These are phyloP conservation scores for Pedicia rivosa DNA, from an alignment of 2,888 invertebrate species.

Conservation along the genomic window DNA sequence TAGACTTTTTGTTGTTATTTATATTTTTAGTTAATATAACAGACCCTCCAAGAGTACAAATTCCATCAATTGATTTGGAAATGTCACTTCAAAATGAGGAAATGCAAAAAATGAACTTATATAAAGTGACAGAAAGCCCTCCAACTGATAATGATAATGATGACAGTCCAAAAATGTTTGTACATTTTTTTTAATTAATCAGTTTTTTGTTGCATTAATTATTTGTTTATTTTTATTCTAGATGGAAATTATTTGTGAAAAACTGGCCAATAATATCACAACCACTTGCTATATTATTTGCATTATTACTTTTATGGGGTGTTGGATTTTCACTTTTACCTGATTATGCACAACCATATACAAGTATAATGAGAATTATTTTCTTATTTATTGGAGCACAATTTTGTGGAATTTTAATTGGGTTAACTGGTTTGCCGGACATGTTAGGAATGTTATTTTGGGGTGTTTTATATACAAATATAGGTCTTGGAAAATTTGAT, in stretches of 20 bases:
- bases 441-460: constrained; percentile 46
- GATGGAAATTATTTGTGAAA: constrained; percentile 24
- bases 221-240: constrained; percentile 13
- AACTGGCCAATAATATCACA: constrained; percentile 26
- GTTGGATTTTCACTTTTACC: constrained; percentile 26
- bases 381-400: constrained; percentile 29
- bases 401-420: constrained; percentile 23
- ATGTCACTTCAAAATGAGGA: constrained; percentile 7
- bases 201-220: background rate
- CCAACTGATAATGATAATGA: constrained; percentile 2
- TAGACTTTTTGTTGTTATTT: too few relatives aligned
- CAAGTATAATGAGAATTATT: constrained; percentile 26
- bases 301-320: constrained; percentile 28
- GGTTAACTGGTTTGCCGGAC: constrained; percentile 31
- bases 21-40: background rate
- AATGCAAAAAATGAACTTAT: constrained; percentile 7
- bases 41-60: background rate
- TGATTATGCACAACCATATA: constrained; percentile 19
- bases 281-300: constrained; percentile 23
- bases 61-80: constrained; percentile 9
- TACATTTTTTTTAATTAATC: background rate
- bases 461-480: constrained; percentile 36
- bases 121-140: background rate
- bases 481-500: constrained; percentile 32
- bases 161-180: constrained; percentile 9